Evolutionary conservation across 35 echinoderm and acorn worm species (phyloP).

Genomic region (Hemicentrotus pulcherrimus): DNA sequence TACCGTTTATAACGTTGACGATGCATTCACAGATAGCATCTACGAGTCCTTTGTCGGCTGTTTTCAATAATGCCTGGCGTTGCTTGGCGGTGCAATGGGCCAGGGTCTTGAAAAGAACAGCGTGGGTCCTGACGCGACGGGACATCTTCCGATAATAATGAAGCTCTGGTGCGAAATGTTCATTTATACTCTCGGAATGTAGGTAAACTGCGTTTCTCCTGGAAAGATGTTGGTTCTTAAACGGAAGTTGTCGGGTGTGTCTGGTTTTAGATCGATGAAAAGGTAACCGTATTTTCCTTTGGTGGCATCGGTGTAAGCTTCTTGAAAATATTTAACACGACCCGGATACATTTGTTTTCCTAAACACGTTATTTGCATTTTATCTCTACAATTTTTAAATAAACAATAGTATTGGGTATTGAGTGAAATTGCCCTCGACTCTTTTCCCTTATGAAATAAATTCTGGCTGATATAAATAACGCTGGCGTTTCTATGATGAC

Average conservation of each 20-base stretch:
- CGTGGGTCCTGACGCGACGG: conserved; percentile 21
- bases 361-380: conserved; percentile 60
- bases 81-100: background rate
- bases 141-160: conserved; percentile 57
- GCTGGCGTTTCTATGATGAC: conserved; percentile 65
- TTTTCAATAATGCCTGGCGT: conserved; percentile 27
- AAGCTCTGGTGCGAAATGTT: too few species aligned
- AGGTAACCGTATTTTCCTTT: conserved; percentile 58
- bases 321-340: conserved; percentile 50
- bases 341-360: conserved; percentile 75
- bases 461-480: conserved; percentile 72
- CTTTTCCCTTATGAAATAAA: conserved; percentile 66
- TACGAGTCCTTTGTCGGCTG: background rate
- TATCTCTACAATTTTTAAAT: conserved; percentile 85
- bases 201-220: conserved; percentile 43
- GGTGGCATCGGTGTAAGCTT: conserved; percentile 67
- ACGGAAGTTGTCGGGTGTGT: conserved; percentile 22
- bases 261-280: conserved; percentile 74
- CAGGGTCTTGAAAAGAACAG: conserved; percentile 44
- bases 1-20: conserved; percentile 43
- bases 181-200: conserved; percentile 31
- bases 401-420: conserved; percentile 76
- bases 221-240: conserved; percentile 58
- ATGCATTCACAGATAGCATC: conserved; percentile 36
- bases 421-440: conserved; percentile 65